Evolutionary conservation across 2,113 vertebrate genomes (phyloP), one percentile per base, ranked within the genome.

Genomic region (Chloebia gouldiae): DNA sequence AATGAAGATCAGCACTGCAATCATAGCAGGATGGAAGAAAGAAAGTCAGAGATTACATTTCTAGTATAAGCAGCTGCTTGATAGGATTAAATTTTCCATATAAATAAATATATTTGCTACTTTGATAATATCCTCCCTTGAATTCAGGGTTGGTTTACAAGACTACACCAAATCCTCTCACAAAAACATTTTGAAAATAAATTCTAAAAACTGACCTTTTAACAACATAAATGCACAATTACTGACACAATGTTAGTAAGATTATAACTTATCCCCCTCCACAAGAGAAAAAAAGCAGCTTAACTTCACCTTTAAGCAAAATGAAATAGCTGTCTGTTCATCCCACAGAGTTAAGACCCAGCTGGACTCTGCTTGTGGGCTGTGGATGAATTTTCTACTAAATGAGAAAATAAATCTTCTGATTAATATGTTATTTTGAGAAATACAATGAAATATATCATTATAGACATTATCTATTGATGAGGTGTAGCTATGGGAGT

Each of bases 291-390:
- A 72, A 87, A 70, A 42, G 9, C 4, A 72, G 37, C 9, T 80
- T 86, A 72, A 33, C 18, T 81, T 95, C 45, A 81, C 11, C 2
- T 94, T 59, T 68, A 70, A 73, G 20, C 10, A 63, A 69, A 80
- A 79, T 1, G 11, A 24, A 40, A 65, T 15, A 25, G 31, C 23
- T 5, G 7, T 39, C 0, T 0, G n/a, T 86, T 77, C 42, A 61
- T 88, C 35, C 30, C 42, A 59, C 35, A 44, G 51, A 77, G 8
- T 2, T 83, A 35, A 77, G 47, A 11, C 42, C 25, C 45, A 61
- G 31, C 8, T 69, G 19, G 18, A 80, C 10, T 37, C 25, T 81
- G 7, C 69, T 12, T 70, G 28, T 78, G 45, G 50, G 19, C 33
- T 53, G 22, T 45, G 33, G 42, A 42, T 59, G 7, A 87, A 66